A percentile compares a stretch with the other conserved stretches of the same genome.
Evolutionary conservation across 2,113 vertebrate species (phyloP).

Genomic region (Capreolus pygargus): DNA sequence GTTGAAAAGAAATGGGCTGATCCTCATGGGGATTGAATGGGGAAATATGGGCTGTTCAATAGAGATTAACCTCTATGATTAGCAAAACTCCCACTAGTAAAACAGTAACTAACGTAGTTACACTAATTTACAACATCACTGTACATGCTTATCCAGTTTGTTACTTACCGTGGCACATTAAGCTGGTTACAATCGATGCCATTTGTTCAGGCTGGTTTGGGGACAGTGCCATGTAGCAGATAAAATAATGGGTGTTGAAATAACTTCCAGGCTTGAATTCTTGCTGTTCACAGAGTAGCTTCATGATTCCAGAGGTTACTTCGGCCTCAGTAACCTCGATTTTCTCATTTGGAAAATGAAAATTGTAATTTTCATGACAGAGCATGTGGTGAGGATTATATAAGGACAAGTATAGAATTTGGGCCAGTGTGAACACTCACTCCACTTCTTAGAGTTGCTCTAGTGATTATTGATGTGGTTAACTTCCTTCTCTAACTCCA

Average conservation of each 20-base stretch:
- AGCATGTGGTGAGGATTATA: not conserved
- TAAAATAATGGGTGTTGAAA: not conserved
- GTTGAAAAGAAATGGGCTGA: not conserved
- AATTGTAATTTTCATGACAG: not conserved
- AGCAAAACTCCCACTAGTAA: not conserved
- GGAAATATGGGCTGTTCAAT: not conserved
- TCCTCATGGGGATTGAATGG: not conserved
- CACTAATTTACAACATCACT: not conserved
- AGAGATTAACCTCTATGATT: not conserved
- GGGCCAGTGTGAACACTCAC: not conserved
- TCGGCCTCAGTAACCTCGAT: not conserved
- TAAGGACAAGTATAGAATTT: not conserved
- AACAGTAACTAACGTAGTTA: not conserved
- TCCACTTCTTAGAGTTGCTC: not conserved
- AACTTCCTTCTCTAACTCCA: not conserved
- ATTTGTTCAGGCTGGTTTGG: not conserved
- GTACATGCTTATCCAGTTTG: not conserved
- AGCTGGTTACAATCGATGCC: not conserved
- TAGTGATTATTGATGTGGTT: not conserved
- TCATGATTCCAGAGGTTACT: not conserved
- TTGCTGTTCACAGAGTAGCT: not conserved
- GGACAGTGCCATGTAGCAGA: not conserved
- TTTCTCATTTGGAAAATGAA: not conserved
- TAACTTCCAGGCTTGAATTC: not conserved
- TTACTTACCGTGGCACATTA: not conserved